These are phyloP conservation scores for Operophtera brumata DNA, from an alignment of 2,888 invertebrate genomes.

Conservation along the genomic window DNA sequence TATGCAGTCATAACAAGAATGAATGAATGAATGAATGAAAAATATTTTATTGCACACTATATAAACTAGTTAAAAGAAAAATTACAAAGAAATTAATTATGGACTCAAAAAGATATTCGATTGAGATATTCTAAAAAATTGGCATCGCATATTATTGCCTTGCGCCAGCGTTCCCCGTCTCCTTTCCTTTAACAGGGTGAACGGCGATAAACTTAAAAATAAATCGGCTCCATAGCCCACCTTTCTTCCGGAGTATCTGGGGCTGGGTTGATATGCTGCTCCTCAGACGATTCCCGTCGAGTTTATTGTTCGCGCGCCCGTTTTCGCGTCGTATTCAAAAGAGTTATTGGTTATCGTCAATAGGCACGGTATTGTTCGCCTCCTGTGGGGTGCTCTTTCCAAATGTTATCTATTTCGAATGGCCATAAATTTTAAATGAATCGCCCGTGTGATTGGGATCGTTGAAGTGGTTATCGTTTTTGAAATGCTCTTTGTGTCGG, in stretches of 20 bases:
- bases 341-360: conserved; percentile 58
- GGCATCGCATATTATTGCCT: conserved; percentile 19
- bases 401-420: conserved; percentile 50
- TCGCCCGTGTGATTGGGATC: conserved; percentile 54
- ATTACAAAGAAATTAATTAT: too few relatives aligned
- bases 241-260: conserved; percentile 25
- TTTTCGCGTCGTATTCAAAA: conserved; percentile 48
- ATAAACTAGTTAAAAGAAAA: too few relatives aligned
- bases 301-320: conserved; percentile 53
- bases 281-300: conserved; percentile 48
- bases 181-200: conserved; percentile 45
- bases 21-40: too few relatives aligned
- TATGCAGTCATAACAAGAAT: too few relatives aligned
- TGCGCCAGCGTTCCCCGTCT: not conserved
- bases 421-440: conserved; percentile 61
- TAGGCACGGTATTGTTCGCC: conserved; percentile 49
- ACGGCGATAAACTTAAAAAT: conserved; percentile 56
- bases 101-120: not conserved
- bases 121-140: not conserved
- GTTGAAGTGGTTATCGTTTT: conserved; percentile 50
- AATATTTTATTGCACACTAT: too few relatives aligned
- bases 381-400: conserved; percentile 42
- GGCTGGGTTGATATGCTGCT: conserved; percentile 29
- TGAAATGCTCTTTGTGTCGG: conserved; percentile 40
- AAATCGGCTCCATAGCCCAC: conserved; percentile 51